Base-by-base conservation (phyloP, 2,113 vertebrate species). In the Eidolon helvum region DNA sequence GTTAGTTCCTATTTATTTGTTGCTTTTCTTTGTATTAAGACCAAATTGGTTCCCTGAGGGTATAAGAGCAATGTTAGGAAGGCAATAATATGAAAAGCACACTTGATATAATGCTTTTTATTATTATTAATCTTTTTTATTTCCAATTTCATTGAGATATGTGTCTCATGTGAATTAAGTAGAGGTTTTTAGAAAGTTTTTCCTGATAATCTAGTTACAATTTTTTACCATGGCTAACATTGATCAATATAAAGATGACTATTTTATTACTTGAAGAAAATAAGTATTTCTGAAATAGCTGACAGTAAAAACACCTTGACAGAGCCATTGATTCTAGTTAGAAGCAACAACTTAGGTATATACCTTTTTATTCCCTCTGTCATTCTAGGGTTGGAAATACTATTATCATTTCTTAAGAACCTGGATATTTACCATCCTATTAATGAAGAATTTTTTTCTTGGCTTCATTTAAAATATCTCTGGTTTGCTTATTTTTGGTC, bases 261-360 rank as follows among this genome's bases (percentile, higher is more conserved):
- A 9, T 75, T 90, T 18, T 35, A 19, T 94, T 68, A 48, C 50
- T 91, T 93, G 33, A 88, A 93, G 28, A 79, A 43, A 48, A 15
- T 66, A 61, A 59, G 55, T 82, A 79, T 84, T 93, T 95, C 48
- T 94, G 50, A 78, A 91, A 63, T 79, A 77, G 10, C 11, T 89
- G 55, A 4, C 18, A 74, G 35, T 55, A 66, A 53, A 83, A 94
- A 19, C 28, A 78, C 19, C 28, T 82, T 59, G 65, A 86, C 30
- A 71, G 15, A 88, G n/a, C 30, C 71, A 55, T 83, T 87, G 79
- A 63, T 91, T 91, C 90, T 63, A 66, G 55, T 86, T 91, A 82
- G 53, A 96, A 50, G n/a, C 26, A 72, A 40, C 14, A 91, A 72
- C n/a, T 1, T 50, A 75, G 14, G 10, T 33, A 72, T 10, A 80